Conservation (phyloP, 1,140 invertebrate species). For the Aplysia californica region DNA sequence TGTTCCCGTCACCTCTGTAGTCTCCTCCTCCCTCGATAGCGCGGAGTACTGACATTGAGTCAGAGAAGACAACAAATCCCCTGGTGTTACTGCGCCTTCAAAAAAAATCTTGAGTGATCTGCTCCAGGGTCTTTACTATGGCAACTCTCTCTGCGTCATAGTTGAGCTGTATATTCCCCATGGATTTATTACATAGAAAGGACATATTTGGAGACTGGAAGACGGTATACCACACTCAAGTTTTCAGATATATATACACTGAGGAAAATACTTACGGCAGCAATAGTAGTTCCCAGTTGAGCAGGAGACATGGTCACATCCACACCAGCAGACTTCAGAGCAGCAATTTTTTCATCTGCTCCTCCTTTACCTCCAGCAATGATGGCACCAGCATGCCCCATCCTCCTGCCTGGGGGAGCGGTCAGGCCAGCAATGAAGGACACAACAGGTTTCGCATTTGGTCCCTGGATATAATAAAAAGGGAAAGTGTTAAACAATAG, state of each 20-base stretch:
- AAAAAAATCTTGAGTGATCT: no score
- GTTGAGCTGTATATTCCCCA: no score
- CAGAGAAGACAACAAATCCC: not conserved
- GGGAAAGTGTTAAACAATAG: no score
- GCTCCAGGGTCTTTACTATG: no score
- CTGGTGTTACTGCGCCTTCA: no score
- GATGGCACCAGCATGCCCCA: constrained; percentile 99
- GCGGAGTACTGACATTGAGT: no score
- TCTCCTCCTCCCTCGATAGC: no score
- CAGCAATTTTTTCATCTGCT: constrained; percentile 97
- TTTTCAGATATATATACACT: not conserved
- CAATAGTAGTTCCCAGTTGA: constrained; percentile 91
- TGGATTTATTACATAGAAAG: no score
- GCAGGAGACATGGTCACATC: constrained; percentile 95
- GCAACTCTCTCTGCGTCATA: no score
- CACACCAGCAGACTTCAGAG: constrained; percentile 92
- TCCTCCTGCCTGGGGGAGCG: constrained; percentile 95
- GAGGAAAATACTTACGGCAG: constrained; percentile 74
- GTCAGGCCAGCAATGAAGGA: constrained; percentile 99
- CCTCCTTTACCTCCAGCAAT: constrained; percentile 99
- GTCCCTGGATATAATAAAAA: constrained; percentile 76
- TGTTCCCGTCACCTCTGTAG: no score
- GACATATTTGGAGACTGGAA: no score
- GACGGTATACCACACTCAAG: not conserved
- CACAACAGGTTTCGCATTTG: constrained; percentile 96